A percentile compares a stretch with the other conserved stretches of the same genome.
Conservation (phyloP, 2,888 invertebrate genomes). For the Boloria selene region DNA sequence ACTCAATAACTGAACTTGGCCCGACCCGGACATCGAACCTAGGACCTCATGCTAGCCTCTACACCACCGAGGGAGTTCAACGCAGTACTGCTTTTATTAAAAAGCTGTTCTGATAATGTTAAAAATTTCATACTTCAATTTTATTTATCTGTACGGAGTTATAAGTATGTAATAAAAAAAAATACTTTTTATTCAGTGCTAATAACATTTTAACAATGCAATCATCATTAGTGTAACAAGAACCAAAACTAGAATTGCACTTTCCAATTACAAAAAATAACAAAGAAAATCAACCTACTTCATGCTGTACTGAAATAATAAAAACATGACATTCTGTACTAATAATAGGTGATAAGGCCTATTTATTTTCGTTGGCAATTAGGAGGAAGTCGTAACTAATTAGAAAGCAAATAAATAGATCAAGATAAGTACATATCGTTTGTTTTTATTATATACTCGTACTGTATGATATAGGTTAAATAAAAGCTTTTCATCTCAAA, state of each 20-base stretch:
- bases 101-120: too few relatives aligned
- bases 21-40: too few relatives aligned
- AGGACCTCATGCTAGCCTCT: too few relatives aligned
- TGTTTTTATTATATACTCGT: too few relatives aligned
- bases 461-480: too few relatives aligned
- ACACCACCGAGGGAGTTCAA: too few relatives aligned
- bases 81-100: too few relatives aligned
- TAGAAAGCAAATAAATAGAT: neutral
- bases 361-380: neutral
- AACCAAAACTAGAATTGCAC: neutral
- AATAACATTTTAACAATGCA: conserved; percentile 7
- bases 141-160: too few relatives aligned
- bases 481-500: too few relatives aligned
- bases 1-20: too few relatives aligned
- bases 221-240: conserved; percentile 11
- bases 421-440: neutral
- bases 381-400: neutral
- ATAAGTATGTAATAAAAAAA: neutral
- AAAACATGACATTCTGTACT: neutral
- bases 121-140: too few relatives aligned
- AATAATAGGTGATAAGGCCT: neutral
- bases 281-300: neutral
- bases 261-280: conserved; percentile 2
- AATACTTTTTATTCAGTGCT: neutral
- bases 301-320: conserved; percentile 5